These are phyloP conservation scores for Quiscalus mexicanus DNA, from an alignment of 2,113 vertebrate species.

Conservation along the genomic window DNA sequence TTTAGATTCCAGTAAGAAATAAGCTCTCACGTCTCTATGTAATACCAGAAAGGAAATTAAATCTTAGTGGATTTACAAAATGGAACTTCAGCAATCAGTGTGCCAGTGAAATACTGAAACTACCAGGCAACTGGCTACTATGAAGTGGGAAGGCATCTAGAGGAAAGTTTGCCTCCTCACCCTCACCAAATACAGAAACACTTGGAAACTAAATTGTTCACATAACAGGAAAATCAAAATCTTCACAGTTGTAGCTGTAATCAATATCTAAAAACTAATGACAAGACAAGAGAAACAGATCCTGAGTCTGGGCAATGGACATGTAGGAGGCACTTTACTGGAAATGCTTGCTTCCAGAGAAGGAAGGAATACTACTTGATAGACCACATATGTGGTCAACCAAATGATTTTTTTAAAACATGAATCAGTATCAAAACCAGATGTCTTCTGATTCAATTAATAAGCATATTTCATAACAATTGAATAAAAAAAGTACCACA, in stretches of 20 bases:
- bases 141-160: not conserved
- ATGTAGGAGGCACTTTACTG: not conserved
- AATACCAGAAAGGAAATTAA: not conserved
- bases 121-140: not conserved
- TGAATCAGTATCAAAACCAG: not conserved
- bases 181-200: not conserved
- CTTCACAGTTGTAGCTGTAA: not conserved
- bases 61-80: not conserved
- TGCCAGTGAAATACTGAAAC: not conserved
- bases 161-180: not conserved
- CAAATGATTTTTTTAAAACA: not conserved
- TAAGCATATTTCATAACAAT: not conserved
- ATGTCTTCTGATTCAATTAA: not conserved
- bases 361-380: not conserved
- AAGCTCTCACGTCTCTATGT: not conserved
- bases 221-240: fast-evolving
- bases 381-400: not conserved
- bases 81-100: not conserved
- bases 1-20: not conserved
- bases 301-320: not conserved
- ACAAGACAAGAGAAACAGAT: not conserved
- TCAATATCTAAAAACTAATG: not conserved
- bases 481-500: not conserved
- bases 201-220: not conserved
- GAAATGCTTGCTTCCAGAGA: not conserved